These are phyloP conservation scores for Trididemnum nubilum DNA, from an alignment of 23 tunicate genomes.

Conservation along the genomic window DNA sequence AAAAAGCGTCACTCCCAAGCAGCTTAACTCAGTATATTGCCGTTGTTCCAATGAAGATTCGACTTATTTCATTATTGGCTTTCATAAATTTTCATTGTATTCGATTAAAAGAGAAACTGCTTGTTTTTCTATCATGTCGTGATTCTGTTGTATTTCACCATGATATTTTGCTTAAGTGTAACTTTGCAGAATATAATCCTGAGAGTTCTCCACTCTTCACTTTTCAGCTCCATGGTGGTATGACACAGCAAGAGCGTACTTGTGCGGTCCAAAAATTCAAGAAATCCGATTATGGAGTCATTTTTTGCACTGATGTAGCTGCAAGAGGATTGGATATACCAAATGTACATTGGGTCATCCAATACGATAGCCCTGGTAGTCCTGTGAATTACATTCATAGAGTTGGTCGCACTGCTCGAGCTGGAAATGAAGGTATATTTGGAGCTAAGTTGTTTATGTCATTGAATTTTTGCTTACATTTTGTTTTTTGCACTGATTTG, in stretches of 20 bases:
- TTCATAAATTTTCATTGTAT: conserved; percentile 47
- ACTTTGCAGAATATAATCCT: background rate
- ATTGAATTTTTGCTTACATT: background rate
- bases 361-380: conserved; percentile 87
- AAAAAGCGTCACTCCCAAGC: conserved; percentile 63
- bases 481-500: background rate
- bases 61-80: conserved; percentile 67
- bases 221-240: conserved; percentile 89
- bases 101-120: conserved; percentile 31
- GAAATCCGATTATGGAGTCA: conserved; percentile 37
- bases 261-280: conserved; percentile 35
- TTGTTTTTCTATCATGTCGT: conserved; percentile 87
- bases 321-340: conserved; percentile 97
- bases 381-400: conserved; percentile 95
- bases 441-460: background rate
- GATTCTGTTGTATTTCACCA: conserved; percentile 87
- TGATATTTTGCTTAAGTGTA: conserved; percentile 39
- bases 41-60: conserved; percentile 81
- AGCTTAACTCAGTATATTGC: conserved; percentile 60
- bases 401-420: conserved; percentile 97
- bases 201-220: background rate
- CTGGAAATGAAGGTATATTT: conserved; percentile 78
- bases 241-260: conserved; percentile 79
- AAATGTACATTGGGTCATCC: conserved; percentile 85
- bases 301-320: conserved; percentile 96